phyloP scores from a whole-genome alignment of 2,888 invertebrate genomes.

The Heterodera filipjevi region DNA sequence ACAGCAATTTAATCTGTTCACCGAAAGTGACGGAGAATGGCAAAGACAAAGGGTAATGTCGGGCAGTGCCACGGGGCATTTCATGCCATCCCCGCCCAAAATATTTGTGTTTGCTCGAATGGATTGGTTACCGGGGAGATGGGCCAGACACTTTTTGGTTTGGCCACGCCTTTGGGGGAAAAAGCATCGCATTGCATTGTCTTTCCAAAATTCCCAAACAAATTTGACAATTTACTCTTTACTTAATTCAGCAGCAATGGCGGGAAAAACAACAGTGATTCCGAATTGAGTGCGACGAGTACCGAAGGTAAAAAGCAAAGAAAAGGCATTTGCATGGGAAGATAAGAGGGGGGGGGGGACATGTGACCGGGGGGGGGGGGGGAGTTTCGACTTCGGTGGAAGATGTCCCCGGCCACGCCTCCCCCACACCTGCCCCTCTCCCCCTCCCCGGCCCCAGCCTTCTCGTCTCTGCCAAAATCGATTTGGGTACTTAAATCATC shows the following conservation, averaged over 20 bases:
- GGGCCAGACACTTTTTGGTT: background rate
- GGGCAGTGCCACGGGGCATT: background rate
- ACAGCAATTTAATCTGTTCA: slow-evolving; percentile 2
- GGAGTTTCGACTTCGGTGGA: background rate
- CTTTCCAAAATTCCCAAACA: background rate
- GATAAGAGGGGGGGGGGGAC: background rate
- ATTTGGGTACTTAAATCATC: background rate
- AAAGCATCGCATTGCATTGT: no score
- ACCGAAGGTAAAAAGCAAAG: slow-evolving; percentile 1
- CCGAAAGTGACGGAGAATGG: slow-evolving; percentile 6
- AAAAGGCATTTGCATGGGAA: background rate
- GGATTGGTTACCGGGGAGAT: background rate
- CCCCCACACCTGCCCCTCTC: no score
- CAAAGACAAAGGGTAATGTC: background rate
- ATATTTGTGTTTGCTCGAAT: background rate
- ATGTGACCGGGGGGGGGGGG: background rate
- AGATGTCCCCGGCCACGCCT: no score
- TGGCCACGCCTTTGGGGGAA: no score
- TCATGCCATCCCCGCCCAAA: background rate
- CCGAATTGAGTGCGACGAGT: slow-evolving; percentile 12
- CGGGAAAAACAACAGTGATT: background rate
- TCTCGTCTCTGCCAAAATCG: no score
- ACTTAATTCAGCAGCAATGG: background rate
- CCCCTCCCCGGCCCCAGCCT: no score
- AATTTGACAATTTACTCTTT: background rate